Evolutionary conservation across 2,113 vertebrate genomes (phyloP).

Genomic region (Orthonyx spaldingii): DNA sequence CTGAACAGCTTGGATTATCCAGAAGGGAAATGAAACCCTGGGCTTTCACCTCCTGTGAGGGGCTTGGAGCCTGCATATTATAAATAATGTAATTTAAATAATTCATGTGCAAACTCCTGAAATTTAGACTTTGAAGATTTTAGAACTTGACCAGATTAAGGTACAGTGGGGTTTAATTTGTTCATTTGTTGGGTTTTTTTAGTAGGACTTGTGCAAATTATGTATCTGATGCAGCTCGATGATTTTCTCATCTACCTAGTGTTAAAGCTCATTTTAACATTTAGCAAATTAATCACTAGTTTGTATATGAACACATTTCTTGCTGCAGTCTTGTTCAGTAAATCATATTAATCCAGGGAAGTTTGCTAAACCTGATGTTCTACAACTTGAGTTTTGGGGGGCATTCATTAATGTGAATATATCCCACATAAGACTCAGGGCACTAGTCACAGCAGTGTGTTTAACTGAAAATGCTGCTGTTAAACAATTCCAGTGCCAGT

Average conservation of each 20-base stretch:
- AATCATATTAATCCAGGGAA: not conserved
- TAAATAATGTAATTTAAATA: rapidly evolving
- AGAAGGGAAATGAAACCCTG: not conserved
- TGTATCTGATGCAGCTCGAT: not conserved
- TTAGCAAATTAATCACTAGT: not conserved
- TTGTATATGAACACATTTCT: not conserved
- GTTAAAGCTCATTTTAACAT: not conserved
- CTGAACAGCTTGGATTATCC: not conserved
- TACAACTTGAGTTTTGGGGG: not conserved
- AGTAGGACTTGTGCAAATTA: not conserved
- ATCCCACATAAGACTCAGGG: not conserved
- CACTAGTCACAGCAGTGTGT: not conserved
- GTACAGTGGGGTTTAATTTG: not conserved
- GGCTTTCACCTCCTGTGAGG: not conserved
- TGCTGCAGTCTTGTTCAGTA: not conserved
- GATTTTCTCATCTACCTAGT: not conserved
- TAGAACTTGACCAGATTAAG: not conserved
- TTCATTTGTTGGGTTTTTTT: not conserved
- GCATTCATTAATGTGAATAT: not conserved
- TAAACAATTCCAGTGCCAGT: rapidly evolving
- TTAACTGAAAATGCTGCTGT: not conserved
- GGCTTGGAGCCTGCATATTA: not conserved
- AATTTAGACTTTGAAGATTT: not conserved
- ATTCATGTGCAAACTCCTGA: not conserved
- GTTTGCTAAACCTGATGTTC: not conserved